These are phyloP conservation scores for Meliscaeva auricollis DNA, from an alignment of 2,888 invertebrate species.

Conservation along the genomic window DNA sequence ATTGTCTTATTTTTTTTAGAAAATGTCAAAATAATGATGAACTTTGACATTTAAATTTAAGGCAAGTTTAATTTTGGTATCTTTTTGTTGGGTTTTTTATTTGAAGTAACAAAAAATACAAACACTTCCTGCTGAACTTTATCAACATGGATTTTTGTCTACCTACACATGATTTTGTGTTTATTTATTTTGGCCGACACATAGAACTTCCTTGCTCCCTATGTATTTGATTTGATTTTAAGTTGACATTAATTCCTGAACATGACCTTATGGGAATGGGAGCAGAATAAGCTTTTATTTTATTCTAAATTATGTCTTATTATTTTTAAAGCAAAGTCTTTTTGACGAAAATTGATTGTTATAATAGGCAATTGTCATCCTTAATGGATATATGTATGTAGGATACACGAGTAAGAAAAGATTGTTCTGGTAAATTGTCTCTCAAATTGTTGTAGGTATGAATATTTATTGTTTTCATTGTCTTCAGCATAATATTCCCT, in stretches of 20 bases:
- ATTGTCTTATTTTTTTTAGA: background rate
- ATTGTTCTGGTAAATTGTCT: no score
- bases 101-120: background rate
- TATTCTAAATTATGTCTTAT: background rate
- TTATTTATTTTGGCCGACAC: background rate
- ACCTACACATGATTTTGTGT: background rate
- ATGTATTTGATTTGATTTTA: background rate
- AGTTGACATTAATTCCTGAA: background rate
- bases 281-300: background rate
- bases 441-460: no score
- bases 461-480: background rate
- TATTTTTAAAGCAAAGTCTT: background rate
- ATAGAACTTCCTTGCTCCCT: no score
- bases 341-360: no score
- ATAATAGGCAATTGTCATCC: no score
- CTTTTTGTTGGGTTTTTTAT: slow-evolving; percentile 6
- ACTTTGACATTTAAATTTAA: slow-evolving; percentile 17
- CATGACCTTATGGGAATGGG: background rate
- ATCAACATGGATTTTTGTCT: background rate
- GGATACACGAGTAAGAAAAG: no score
- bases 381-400: no score
- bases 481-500: background rate
- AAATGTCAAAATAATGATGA: background rate
- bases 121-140: background rate
- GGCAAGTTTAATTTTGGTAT: no score